Conservation (phyloP, 2,888 invertebrate species). For the Gastrophysa polygoni region DNA sequence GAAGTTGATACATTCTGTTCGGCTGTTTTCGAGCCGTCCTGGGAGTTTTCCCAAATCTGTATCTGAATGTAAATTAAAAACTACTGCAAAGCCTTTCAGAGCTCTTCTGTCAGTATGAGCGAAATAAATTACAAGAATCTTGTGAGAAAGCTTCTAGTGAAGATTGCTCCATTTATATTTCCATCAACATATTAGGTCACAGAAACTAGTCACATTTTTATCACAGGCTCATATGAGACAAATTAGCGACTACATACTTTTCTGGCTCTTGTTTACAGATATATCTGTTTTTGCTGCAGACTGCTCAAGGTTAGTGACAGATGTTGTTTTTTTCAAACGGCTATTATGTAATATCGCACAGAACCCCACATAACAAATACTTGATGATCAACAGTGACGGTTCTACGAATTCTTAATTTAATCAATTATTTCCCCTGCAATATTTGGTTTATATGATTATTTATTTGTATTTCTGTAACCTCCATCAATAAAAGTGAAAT, state of each 20-base stretch:
- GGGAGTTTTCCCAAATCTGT: too few relatives aligned
- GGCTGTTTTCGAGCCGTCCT: too few relatives aligned
- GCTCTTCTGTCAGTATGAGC: not conserved
- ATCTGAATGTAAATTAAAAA: too few relatives aligned
- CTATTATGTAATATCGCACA: not conserved
- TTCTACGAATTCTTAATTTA: not conserved
- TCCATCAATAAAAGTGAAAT: too few relatives aligned
- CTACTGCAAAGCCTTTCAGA: too few relatives aligned
- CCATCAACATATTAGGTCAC: slow-evolving; percentile 8
- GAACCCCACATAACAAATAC: not conserved
- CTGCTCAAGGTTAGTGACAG: not conserved
- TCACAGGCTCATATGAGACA: slow-evolving; percentile 1
- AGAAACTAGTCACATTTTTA: slow-evolving; percentile 4
- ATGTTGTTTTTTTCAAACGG: not conserved
- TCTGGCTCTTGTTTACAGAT: not conserved
- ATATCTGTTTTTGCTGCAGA: not conserved
- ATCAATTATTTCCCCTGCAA: too few relatives aligned
- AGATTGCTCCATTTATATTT: slow-evolving; percentile 5
- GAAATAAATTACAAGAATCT: not conserved
- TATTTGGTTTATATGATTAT: too few relatives aligned
- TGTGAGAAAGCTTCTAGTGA: slow-evolving; percentile 12
- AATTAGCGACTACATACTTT: slow-evolving; percentile 7
- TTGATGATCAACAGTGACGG: not conserved
- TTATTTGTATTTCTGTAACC: too few relatives aligned
- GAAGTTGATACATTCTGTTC: too few relatives aligned